Percentiles rank a stretch among this genome's conserved stretches.
phyloP scores from a whole-genome alignment of 2,797 vertebrate species.

The Schizopygopsis malacanthus region DNA sequence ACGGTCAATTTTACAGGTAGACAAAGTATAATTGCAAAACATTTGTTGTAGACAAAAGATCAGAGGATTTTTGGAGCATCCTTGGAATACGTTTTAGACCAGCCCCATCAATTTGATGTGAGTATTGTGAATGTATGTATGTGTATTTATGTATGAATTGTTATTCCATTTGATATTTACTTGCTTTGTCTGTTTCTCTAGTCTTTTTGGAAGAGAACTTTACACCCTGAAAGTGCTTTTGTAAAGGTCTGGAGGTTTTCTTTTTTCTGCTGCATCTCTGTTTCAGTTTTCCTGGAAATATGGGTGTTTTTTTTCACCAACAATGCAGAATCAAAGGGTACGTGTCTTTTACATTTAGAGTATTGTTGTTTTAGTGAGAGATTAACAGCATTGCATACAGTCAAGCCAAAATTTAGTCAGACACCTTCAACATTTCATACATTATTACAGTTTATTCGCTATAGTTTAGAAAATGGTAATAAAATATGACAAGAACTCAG shows the following conservation, averaged over 20 bases:
- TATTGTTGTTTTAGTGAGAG: not conserved
- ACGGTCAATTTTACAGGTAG: not conserved
- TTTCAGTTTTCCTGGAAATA: conserved; percentile 49
- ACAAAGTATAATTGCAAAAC: not conserved
- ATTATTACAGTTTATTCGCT: too few relatives aligned
- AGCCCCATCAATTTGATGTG: not conserved
- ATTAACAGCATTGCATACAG: not conserved
- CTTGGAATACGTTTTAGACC: not conserved
- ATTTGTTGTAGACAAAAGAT: conserved; percentile 42
- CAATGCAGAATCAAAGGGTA: conserved; percentile 39
- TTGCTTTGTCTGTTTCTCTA: conserved; percentile 15
- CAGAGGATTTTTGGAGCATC: conserved; percentile 44
- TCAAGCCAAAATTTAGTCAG: too few relatives aligned
- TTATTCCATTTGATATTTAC: not conserved
- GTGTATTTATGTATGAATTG: not conserved
- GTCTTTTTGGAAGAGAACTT: conserved; percentile 46
- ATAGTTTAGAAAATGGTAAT: too few relatives aligned
- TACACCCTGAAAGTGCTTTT: conserved; percentile 47
- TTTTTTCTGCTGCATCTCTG: conserved; percentile 44
- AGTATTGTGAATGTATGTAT: not conserved
- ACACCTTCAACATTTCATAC: too few relatives aligned
- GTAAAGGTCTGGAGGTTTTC: conserved; percentile 37
- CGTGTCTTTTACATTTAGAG: conserved; percentile 1
- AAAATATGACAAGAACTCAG: too few relatives aligned
- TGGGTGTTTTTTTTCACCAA: conserved; percentile 55